Evolutionary conservation across 2,888 invertebrate genomes (phyloP).

Genomic region (Tetramorium bicarinatum): DNA sequence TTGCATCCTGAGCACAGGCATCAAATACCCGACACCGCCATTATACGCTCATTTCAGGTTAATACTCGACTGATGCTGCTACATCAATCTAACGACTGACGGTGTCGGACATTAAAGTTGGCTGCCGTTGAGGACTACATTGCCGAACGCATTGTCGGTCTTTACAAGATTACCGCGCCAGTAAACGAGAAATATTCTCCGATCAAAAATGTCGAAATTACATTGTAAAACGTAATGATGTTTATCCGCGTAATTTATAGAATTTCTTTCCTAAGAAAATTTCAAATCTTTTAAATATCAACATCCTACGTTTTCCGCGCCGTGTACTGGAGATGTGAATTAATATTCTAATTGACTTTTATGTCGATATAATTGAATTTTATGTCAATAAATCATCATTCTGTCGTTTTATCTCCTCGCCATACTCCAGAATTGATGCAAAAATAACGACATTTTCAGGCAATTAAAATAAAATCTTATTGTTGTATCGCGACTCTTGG

Average conservation of each 20-base stretch:
- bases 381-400: background rate
- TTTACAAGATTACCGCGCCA: conserved; percentile 63
- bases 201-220: conserved; percentile 39
- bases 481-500: background rate
- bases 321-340: background rate
- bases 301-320: background rate
- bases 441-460: background rate
- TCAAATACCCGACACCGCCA: conserved; percentile 79
- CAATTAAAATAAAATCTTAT: background rate
- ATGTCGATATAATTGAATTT: conserved; percentile 18
- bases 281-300: background rate
- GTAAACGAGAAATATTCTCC: conserved; percentile 62
- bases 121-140: conserved; percentile 65
- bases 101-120: conserved; percentile 71
- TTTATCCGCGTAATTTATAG: background rate
- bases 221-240: background rate
- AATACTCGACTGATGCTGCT: conserved; percentile 77
- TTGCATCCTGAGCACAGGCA: conserved; percentile 71
- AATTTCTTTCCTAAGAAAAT: background rate
- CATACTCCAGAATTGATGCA: background rate
- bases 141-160: conserved; percentile 64
- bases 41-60: conserved; percentile 81
- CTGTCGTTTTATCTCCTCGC: background rate
- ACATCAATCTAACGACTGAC: conserved; percentile 74
- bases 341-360: conserved; percentile 18